A percentile compares a stretch with the other conserved stretches of the same genome.
Evolutionary conservation across 2,113 vertebrate genomes (phyloP).

Genomic region (Ameiurus melas): DNA sequence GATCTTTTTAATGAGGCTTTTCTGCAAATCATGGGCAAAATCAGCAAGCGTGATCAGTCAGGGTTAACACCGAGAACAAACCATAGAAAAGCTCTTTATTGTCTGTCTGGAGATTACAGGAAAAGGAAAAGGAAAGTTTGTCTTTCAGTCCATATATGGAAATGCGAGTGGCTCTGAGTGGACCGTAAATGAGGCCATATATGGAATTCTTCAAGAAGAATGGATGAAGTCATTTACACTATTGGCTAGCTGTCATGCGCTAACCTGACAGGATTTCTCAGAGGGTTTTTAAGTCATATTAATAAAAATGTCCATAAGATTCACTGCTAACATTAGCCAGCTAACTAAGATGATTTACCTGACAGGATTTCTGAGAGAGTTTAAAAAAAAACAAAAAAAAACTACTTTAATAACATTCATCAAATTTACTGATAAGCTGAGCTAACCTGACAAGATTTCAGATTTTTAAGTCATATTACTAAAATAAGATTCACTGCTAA

Average conservation of each 20-base stretch:
- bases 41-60: not conserved
- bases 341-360: not conserved
- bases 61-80: not conserved
- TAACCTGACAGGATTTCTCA: not conserved
- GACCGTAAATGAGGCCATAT: not conserved
- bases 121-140: not conserved
- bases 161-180: not conserved
- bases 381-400: too few relatives aligned
- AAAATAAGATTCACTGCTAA: not conserved
- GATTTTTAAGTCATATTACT: not conserved
- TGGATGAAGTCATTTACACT: not conserved
- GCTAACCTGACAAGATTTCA: not conserved
- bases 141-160: slow-evolving; percentile 4
- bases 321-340: not conserved
- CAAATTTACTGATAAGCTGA: not conserved
- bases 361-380: not conserved
- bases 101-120: not conserved
- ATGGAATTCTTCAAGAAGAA: not conserved
- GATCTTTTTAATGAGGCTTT: slow-evolving; percentile 7
- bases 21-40: not conserved
- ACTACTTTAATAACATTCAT: not conserved
- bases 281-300: not conserved
- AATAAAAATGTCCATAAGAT: not conserved
- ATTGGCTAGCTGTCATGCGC: not conserved
- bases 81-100: not conserved